Base-by-base conservation (phyloP, 1,140 invertebrate genomes). In the Drosophila cardini region DNA sequence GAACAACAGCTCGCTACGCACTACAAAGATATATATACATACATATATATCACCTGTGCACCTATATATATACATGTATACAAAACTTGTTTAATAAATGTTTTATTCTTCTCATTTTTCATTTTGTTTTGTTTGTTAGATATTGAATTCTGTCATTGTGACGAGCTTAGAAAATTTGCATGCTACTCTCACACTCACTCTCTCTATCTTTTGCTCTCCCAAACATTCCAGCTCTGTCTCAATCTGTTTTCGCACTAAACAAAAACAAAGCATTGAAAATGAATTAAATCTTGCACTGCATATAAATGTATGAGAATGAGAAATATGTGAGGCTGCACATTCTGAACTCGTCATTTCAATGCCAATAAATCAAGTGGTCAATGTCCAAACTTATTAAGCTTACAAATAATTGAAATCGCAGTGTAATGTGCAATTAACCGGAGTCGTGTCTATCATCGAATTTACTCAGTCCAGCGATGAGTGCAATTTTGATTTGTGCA, bases 381-480 rank as follows among this genome's bases (percentile, higher is more conserved):
- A 58, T 13, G 36, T 26, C 18, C 10, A 42, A 18, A 53, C 15
- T 43, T 68, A 38, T 18, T 53, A 68, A 21, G 11, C 42, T 38
- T 53, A 60, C 15, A 45, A 65, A 38, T 60, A 58, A 16, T 64
- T 60, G 48, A 18, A 67, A 65, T 63, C 60, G 43, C 60, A 62
- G 65, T 63, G 52, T 64, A 7, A 30, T 45, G 56, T 26, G 18
- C 43, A 42, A 38, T 16, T 30, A 11, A 9, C 9, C 72, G 11
- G 16, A 2, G 21, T 26, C 26, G 7, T 45, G 30, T 36, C 21
- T 38, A 10, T 15, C 32, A 32, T 53, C 15, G 21, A 70, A 67
- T 84, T 95, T 94, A 99, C 94, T 99, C 99, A 67, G 98, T 99
- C 98, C 98, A 99, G 80, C 98, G 94, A 92, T 99, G 98, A 69